These are phyloP conservation scores for Gobionotothen gibberifrons DNA, from an alignment of 2,797 vertebrate genomes.

Conservation along the genomic window DNA sequence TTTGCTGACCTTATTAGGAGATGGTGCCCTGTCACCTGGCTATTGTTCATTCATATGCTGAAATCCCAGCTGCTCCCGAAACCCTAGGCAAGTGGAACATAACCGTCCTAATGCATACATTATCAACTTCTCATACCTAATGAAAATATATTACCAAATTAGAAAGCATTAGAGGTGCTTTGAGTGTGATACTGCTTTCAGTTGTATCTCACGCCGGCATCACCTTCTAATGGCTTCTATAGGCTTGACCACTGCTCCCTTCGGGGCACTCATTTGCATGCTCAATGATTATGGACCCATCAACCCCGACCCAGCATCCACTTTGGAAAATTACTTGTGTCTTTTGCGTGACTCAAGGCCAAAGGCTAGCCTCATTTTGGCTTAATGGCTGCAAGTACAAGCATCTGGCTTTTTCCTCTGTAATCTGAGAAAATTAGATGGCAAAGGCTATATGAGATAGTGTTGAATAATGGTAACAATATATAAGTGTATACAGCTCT, in stretches of 20 bases:
- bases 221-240: slow-evolving; percentile 13
- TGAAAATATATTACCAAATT: slow-evolving; percentile 27
- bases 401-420: slow-evolving; percentile 24
- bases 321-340: slow-evolving; percentile 49
- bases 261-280: slow-evolving; percentile 10
- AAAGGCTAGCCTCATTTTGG: slow-evolving; percentile 17
- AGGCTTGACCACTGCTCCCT: slow-evolving; percentile 12
- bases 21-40: slow-evolving; percentile 37
- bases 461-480: slow-evolving; percentile 29
- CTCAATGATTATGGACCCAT: slow-evolving; percentile 27
- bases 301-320: slow-evolving; percentile 31
- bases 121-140: slow-evolving; percentile 21
- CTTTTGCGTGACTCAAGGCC: slow-evolving; percentile 36
- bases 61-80: neutral
- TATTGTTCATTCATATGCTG: slow-evolving; percentile 38
- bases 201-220: neutral
- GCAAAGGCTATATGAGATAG: slow-evolving; percentile 19
- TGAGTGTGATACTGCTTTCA: slow-evolving; percentile 10
- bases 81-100: neutral
- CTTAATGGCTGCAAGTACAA: slow-evolving; percentile 31
- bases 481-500: slow-evolving; percentile 5
- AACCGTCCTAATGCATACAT: slow-evolving; percentile 18
- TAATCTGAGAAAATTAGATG: slow-evolving; percentile 27
- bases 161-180: slow-evolving; percentile 16
- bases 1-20: slow-evolving; percentile 42